Conservation (phyloP, 2,888 invertebrate species). For the Sylvicola fuscatus region DNA sequence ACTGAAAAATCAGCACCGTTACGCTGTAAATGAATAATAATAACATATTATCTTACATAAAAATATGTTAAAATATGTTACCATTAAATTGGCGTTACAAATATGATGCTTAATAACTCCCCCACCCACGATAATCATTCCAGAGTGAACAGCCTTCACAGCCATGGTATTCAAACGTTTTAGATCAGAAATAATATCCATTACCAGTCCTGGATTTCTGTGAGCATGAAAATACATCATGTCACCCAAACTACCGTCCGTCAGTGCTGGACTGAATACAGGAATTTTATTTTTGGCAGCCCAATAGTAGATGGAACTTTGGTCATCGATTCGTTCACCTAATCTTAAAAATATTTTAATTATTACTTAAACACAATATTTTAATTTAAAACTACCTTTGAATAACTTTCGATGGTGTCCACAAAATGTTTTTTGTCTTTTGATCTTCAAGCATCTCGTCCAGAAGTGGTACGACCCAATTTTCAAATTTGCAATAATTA, state of each 20-base stretch:
- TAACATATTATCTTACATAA: no score
- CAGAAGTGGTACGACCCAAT: slow-evolving; percentile 83
- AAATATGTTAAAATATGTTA: neutral
- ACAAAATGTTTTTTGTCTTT: slow-evolving; percentile 43
- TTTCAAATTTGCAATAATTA: slow-evolving; percentile 95
- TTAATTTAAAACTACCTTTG: slow-evolving; percentile 9
- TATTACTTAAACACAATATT: neutral
- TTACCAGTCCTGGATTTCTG: slow-evolving; percentile 72
- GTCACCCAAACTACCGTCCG: slow-evolving; percentile 93
- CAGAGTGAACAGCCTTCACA: slow-evolving; percentile 79
- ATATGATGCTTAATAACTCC: slow-evolving; percentile 98
- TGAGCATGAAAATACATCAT: slow-evolving; percentile 99
- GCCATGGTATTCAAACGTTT: slow-evolving; percentile 82
- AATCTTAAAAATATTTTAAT: slow-evolving; percentile 30
- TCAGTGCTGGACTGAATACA: slow-evolving; percentile 91
- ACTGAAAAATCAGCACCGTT: slow-evolving; percentile 95
- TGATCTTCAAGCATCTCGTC: slow-evolving; percentile 84
- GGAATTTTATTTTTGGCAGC: slow-evolving; percentile 93
- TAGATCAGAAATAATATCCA: slow-evolving; percentile 88
- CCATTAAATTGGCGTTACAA: slow-evolving; percentile 97
- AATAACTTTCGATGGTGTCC: slow-evolving; percentile 86
- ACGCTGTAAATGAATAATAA: no score
- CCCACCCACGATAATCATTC: slow-evolving; percentile 91
- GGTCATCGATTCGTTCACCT: slow-evolving; percentile 78
- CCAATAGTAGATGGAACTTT: slow-evolving; percentile 92